Evolutionary conservation across 2,888 invertebrate genomes (phyloP).

Genomic region (Stramonita haemastoma): DNA sequence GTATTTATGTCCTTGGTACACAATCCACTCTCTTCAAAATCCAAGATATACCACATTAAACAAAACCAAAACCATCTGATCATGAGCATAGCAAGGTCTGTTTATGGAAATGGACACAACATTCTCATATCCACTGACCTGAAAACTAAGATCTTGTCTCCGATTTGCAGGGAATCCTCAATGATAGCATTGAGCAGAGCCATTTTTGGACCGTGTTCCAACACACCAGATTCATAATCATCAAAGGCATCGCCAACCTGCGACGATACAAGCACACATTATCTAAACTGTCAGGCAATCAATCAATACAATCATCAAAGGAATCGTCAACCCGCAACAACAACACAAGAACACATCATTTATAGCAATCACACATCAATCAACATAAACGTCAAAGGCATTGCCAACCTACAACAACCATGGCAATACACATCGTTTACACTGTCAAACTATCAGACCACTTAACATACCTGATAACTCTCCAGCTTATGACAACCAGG

Average conservation of each 20-base stretch:
- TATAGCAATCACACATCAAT: no score
- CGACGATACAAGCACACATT: no score
- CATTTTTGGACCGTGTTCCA: conserved; percentile 97
- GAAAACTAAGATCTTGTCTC: conserved; percentile 94
- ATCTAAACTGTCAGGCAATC: no score
- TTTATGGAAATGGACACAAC: background rate
- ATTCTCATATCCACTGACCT: conserved; percentile 66
- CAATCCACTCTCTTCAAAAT: no score
- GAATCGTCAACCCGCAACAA: conserved; percentile 76
- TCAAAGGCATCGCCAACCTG: conserved; percentile 78
- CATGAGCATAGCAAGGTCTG: background rate
- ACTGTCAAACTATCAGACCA: no score
- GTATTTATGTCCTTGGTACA: no score
- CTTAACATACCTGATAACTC: no score
- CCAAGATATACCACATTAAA: no score
- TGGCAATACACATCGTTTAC: no score
- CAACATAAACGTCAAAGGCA: conserved; percentile 81
- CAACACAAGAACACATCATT: no score
- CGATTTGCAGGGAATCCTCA: conserved; percentile 89
- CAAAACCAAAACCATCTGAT: background rate
- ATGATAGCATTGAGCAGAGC: conserved; percentile 93
- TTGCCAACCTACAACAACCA: conserved; percentile 79
- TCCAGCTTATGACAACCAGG: no score
- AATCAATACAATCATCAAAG: conserved; percentile 81
- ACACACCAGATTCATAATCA: conserved; percentile 88